phyloP scores from a whole-genome alignment of 2,113 vertebrate genomes.

The Chloebia gouldiae region DNA sequence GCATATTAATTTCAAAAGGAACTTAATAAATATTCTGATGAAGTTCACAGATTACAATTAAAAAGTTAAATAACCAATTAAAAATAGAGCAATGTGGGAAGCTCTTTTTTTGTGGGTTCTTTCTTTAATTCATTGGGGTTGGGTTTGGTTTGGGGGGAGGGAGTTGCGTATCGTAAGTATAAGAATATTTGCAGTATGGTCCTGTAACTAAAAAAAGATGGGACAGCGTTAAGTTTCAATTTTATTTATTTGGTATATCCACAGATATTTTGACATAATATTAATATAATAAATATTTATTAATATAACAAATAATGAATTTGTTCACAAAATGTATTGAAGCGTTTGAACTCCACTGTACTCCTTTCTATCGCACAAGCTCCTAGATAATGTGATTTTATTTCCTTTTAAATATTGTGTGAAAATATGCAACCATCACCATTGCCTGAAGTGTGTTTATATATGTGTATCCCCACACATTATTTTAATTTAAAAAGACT shows the following conservation, averaged over 20 bases:
- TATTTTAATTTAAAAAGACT: neutral
- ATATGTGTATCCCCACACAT: neutral
- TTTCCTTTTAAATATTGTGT: neutral
- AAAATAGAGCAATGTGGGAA: neutral
- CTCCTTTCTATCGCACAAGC: neutral
- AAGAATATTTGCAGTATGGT: neutral
- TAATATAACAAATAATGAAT: no score
- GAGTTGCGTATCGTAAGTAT: accelerated
- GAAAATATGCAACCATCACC: neutral
- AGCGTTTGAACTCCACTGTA: neutral
- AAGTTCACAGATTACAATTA: neutral
- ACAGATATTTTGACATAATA: neutral
- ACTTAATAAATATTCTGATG: neutral
- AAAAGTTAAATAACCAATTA: neutral
- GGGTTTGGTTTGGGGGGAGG: neutral
- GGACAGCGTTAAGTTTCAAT: neutral
- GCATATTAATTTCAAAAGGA: neutral
- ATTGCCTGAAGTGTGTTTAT: neutral
- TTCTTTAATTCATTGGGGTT: neutral
- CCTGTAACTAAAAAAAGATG: neutral
- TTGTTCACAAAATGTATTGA: neutral
- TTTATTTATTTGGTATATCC: neutral
- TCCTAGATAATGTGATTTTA: neutral
- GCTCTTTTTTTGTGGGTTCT: neutral
- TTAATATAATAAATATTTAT: no score